Conservation (phyloP, 2,797 vertebrate species). For the Cyclopterus lumpus region DNA sequence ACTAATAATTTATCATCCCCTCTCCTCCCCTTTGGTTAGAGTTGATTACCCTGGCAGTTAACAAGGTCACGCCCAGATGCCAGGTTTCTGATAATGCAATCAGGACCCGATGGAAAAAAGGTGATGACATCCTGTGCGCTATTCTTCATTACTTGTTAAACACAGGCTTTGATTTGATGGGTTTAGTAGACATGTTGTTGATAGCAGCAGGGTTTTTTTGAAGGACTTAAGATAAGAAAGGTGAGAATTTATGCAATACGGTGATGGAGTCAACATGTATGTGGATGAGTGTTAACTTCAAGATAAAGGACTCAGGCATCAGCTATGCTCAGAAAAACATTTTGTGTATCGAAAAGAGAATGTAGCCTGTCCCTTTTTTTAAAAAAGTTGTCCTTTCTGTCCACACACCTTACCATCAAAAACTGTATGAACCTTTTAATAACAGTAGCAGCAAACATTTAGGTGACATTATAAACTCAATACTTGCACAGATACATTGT, state of each 20-base stretch:
- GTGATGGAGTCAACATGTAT: slow-evolving; percentile 32
- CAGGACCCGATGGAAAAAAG: slow-evolving; percentile 85
- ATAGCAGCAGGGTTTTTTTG: slow-evolving; percentile 45
- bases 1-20: slow-evolving; percentile 99
- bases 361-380: neutral
- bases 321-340: neutral
- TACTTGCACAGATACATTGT: neutral
- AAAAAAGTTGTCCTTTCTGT: neutral
- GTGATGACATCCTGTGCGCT: slow-evolving; percentile 75
- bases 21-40: slow-evolving; percentile 99
- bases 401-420: neutral
- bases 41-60: slow-evolving; percentile 99
- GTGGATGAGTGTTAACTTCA: slow-evolving; percentile 11
- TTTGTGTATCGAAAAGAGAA: neutral
- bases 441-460: neutral
- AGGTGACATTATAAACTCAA: slow-evolving; percentile 11
- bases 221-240: slow-evolving; percentile 46
- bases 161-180: slow-evolving; percentile 35
- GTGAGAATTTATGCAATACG: slow-evolving; percentile 39
- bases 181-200: slow-evolving; percentile 51
- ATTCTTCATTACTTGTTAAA: slow-evolving; percentile 56
- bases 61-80: slow-evolving; percentile 99
- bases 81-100: slow-evolving; percentile 99
- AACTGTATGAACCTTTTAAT: neutral
- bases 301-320: neutral